Conservation (phyloP, 2,113 vertebrate genomes). For the Felis chaus region DNA sequence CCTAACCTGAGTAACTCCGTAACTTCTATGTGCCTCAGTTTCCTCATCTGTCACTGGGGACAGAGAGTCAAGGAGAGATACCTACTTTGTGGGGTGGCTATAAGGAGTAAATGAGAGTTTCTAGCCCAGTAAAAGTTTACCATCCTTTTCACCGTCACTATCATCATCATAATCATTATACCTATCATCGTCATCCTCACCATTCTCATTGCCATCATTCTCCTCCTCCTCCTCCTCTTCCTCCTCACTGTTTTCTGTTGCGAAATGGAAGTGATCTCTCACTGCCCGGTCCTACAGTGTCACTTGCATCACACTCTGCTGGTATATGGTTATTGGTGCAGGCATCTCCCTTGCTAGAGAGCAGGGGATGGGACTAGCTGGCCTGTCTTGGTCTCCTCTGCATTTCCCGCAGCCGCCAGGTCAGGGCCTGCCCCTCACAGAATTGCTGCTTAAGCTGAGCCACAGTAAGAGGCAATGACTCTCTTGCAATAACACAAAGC, state of each 20-base stretch:
- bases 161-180: neutral
- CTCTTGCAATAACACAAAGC: neutral
- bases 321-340: no score
- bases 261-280: neutral
- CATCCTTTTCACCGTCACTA: neutral
- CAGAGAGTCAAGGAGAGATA: no score
- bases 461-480: neutral
- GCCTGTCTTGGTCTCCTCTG: neutral
- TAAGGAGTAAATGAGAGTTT: neutral
- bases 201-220: neutral
- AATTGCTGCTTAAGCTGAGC: neutral
- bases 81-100: neutral
- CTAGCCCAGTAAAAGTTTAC: neutral
- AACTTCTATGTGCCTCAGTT: neutral
- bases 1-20: neutral
- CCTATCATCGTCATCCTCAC: neutral
- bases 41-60: neutral
- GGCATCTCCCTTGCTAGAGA: neutral
- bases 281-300: neutral
- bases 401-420: neutral
- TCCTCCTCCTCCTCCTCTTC: neutral
- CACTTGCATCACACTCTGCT: rapidly evolving
- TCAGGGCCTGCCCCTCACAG: neutral
- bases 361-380: neutral
- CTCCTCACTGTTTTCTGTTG: neutral